These are phyloP conservation scores for Rousettus leschenaultii DNA, from an alignment of 2,113 vertebrate genomes.

Conservation along the genomic window DNA sequence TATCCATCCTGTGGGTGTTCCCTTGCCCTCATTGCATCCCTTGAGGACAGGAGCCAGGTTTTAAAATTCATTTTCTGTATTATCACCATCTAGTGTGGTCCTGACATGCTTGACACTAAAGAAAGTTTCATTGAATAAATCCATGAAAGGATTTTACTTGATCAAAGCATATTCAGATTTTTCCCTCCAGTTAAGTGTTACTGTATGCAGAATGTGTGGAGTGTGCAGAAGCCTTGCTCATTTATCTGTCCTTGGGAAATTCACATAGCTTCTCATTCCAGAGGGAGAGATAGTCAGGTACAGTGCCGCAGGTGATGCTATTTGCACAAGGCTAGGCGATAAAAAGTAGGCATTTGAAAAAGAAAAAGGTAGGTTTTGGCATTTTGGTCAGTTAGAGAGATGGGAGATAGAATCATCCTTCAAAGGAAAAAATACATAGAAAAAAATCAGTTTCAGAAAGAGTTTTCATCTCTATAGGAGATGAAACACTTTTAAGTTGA, in stretches of 20 bases:
- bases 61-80: background rate
- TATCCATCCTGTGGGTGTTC: background rate
- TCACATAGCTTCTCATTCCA: background rate
- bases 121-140: background rate
- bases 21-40: background rate
- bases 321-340: background rate
- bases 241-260: background rate
- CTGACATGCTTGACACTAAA: background rate
- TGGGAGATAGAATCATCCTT: constrained; percentile 34
- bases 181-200: background rate
- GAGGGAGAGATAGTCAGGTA: background rate
- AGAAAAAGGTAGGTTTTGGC: background rate
- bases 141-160: background rate
- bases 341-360: constrained; percentile 21
- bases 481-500: constrained; percentile 48
- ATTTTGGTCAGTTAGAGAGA: constrained; percentile 40
- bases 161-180: background rate
- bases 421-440: background rate
- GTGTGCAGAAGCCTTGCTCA: background rate
- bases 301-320: background rate
- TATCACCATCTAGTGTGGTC: background rate
- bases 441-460: constrained; percentile 13
- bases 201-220: background rate
- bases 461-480: constrained; percentile 45
- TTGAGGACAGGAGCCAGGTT: background rate